phyloP scores from a whole-genome alignment of 2,113 vertebrate genomes.

The Halichoeres trimaculatus region DNA sequence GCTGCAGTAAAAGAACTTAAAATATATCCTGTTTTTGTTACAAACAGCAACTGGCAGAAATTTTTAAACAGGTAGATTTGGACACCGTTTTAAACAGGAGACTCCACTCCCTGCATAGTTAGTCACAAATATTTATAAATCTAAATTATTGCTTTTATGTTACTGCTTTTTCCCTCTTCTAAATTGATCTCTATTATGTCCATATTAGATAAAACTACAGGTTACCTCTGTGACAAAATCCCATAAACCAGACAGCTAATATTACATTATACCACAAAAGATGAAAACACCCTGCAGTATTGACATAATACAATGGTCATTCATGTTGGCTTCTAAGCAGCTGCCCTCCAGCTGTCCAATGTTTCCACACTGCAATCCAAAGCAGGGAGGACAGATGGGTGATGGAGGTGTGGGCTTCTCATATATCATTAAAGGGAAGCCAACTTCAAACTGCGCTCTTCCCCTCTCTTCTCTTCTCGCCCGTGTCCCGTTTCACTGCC shows the following conservation, averaged over 20 bases:
- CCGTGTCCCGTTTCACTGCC: conserved; percentile 81
- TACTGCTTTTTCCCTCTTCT: conserved; percentile 14
- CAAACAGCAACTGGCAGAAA: background rate
- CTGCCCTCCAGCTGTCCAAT: conserved; percentile 63
- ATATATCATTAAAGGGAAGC: conserved; percentile 82
- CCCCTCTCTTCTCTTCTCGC: conserved; percentile 66
- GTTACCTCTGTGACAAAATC: conserved; percentile 44
- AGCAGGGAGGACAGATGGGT: conserved; percentile 54
- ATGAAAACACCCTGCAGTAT: conserved; percentile 39
- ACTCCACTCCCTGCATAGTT: background rate
- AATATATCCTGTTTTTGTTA: background rate
- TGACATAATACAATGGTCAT: conserved; percentile 74
- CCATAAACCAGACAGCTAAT: conserved; percentile 53
- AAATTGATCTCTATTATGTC: background rate
- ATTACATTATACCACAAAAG: conserved; percentile 11
- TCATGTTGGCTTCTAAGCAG: conserved; percentile 56
- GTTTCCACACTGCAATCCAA: conserved; percentile 59
- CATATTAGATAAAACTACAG: background rate
- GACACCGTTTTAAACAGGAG: background rate
- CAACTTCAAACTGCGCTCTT: conserved; percentile 80
- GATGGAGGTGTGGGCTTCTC: conserved; percentile 46
- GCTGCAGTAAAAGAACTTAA: too few species aligned
- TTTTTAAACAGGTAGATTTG: too few species aligned
- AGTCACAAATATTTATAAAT: background rate
- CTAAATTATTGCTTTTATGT: background rate